phyloP scores from a whole-genome alignment of 2,888 invertebrate species.

The Philaethria dido region DNA sequence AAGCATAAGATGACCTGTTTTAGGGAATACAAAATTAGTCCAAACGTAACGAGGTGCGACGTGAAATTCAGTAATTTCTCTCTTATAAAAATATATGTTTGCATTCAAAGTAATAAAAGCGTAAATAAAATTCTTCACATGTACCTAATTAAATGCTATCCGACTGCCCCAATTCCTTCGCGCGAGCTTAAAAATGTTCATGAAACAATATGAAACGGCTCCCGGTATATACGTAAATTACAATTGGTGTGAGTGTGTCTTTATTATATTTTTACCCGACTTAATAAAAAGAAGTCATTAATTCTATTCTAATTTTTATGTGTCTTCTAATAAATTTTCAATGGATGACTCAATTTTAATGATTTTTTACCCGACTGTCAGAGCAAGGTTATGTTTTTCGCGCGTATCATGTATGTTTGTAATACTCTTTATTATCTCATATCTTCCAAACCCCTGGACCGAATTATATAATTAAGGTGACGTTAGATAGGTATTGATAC shows the following conservation, averaged over 20 bases:
- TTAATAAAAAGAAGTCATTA: too few species aligned
- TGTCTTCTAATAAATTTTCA: too few species aligned
- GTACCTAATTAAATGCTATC: slow-evolving; percentile 13
- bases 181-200: slow-evolving; percentile 12
- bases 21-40: background rate
- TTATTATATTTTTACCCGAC: background rate
- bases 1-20: background rate
- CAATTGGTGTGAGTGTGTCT: slow-evolving; percentile 4
- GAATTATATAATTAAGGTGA: too few species aligned
- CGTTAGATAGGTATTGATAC: too few species aligned
- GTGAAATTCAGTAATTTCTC: background rate
- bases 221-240: slow-evolving; percentile 17
- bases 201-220: slow-evolving; percentile 17
- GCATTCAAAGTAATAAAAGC: slow-evolving; percentile 10
- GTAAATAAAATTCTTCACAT: slow-evolving; percentile 19
- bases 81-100: slow-evolving; percentile 10
- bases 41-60: background rate
- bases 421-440: too few species aligned
- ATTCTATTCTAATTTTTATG: too few species aligned
- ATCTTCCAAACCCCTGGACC: too few species aligned
- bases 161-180: slow-evolving; percentile 24
- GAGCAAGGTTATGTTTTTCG: too few species aligned
- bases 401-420: too few species aligned
- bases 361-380: too few species aligned
- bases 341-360: too few species aligned